Conservation (phyloP, 2,113 vertebrate species). For the Aldabrachelys gigantea region DNA sequence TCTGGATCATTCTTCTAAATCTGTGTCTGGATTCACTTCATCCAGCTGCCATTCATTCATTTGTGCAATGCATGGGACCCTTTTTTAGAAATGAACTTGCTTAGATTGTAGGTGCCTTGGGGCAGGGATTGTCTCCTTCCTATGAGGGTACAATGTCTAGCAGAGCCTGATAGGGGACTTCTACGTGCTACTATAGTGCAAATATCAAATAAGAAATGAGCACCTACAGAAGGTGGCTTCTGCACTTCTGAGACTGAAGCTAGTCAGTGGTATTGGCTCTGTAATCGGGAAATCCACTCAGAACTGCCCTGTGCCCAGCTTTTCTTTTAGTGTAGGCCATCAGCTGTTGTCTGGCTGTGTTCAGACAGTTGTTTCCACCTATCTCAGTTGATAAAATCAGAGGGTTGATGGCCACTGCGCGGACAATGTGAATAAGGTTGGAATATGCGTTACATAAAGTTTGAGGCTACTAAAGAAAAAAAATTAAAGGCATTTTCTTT, state of each 20-base stretch:
- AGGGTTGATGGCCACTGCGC: neutral
- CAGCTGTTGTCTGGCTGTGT: neutral
- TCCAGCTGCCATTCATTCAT: rapidly evolving
- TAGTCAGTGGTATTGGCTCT: rapidly evolving
- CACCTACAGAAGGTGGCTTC: neutral
- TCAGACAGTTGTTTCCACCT: no score
- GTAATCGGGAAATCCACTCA: neutral
- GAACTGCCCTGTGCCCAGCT: rapidly evolving
- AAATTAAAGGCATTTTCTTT: neutral
- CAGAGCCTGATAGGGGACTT: neutral
- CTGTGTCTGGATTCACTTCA: rapidly evolving
- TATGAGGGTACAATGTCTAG: neutral
- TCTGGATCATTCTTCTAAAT: rapidly evolving
- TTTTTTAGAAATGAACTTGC: neutral
- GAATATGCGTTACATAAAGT: neutral
- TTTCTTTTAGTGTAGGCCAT: neutral
- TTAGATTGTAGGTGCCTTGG: neutral
- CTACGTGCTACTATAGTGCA: rapidly evolving
- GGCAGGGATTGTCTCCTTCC: no score
- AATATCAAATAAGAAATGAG: neutral
- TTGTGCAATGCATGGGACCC: rapidly evolving
- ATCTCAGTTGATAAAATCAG: neutral
- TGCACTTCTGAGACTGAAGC: neutral
- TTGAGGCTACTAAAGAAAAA: neutral
- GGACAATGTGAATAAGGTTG: neutral